Evolutionary conservation across 2,797 vertebrate species (phyloP), one percentile per base, ranked within the genome.

Genomic region (Sebastes kiyomatsui): DNA sequence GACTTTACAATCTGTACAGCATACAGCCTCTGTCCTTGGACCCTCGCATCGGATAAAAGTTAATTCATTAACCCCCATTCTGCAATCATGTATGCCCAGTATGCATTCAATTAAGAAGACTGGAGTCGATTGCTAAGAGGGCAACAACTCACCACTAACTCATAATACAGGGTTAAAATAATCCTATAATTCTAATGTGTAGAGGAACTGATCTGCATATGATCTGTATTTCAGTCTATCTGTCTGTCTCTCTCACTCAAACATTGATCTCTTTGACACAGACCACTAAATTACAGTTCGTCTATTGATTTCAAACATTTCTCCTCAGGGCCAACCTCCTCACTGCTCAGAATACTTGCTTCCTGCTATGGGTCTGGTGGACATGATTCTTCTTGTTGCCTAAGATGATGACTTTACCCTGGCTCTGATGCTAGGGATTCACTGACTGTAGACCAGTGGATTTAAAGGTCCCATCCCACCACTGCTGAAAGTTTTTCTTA

Each of bases 201-300:
- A 30, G 49, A 33, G 33, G 13, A 69, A 42, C 3, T 33, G 28
- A 60, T 70, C 33, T 52, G 23, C 20, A 42, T 27, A 32, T 35
- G n/a, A 28, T 14, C 25, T 49, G 46, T 49, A 49, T 49, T 49
- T 49, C 18, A 49, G 46, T 49, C 46, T 20, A 32, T 61, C 75
- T 56, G 18, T 54, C n/a, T 67, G 33, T 70, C 6, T 46, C 62
- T 59, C 27, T 52, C 38, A 14, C 10, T 68, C 64, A n/a, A 35
- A 70, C 59, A 74, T 23, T 28, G 18, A 68, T 75, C 52, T 61
- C 56, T 81, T 56, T 77, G 55, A 67, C 67, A 67, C 67, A 59
- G 59, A 75, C 42, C 55, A 25, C 55, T 38, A 60, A 71, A 83
- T 77, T 64, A 72, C 38, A 71, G 25, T 73, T 59, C 32, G 56